A percentile compares a stretch with the other conserved stretches of the same genome.
phyloP scores from a whole-genome alignment of 2,113 vertebrate genomes.

The Psittacula cyanocephala region DNA sequence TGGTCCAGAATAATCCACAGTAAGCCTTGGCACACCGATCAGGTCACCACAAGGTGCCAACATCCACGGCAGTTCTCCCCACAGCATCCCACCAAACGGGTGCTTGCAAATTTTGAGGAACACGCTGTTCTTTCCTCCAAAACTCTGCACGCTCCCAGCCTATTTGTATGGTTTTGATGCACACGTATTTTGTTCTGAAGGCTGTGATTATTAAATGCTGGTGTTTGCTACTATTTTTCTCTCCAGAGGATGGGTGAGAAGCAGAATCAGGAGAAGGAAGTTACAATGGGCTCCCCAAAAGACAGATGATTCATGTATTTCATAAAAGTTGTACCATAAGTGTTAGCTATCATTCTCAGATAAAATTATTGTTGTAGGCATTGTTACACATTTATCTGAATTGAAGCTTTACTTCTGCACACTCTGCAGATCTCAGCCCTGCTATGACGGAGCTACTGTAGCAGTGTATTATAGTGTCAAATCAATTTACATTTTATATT shows the following conservation, averaged over 20 bases:
- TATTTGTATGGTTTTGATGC: background rate
- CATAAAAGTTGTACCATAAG: constrained; percentile 25
- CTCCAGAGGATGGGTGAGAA: background rate
- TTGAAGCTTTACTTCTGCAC: background rate
- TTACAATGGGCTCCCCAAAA: background rate
- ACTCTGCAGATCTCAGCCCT: constrained; percentile 17
- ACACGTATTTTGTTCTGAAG: background rate
- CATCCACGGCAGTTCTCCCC: background rate
- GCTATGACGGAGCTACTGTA: background rate
- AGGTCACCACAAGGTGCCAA: background rate
- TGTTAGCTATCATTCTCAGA: constrained; percentile 8
- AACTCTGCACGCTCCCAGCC: background rate
- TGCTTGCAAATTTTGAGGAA: constrained; percentile 9
- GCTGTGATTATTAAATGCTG: constrained; percentile 3
- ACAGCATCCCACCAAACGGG: background rate
- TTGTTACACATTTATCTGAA: constrained; percentile 51
- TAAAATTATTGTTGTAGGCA: constrained; percentile 37
- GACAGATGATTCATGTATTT: constrained; percentile 56
- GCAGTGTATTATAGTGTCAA: constrained; percentile 7
- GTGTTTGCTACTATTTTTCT: background rate
- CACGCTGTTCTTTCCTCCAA: background rate
- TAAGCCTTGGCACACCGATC: background rate
- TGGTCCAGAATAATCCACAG: constrained; percentile 33
- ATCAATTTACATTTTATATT: background rate
- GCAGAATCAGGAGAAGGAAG: constrained; percentile 29